These are phyloP conservation scores for Parazoanthus darwini DNA, from an alignment of 92 coral and sea anemone genomes.

Conservation along the genomic window DNA sequence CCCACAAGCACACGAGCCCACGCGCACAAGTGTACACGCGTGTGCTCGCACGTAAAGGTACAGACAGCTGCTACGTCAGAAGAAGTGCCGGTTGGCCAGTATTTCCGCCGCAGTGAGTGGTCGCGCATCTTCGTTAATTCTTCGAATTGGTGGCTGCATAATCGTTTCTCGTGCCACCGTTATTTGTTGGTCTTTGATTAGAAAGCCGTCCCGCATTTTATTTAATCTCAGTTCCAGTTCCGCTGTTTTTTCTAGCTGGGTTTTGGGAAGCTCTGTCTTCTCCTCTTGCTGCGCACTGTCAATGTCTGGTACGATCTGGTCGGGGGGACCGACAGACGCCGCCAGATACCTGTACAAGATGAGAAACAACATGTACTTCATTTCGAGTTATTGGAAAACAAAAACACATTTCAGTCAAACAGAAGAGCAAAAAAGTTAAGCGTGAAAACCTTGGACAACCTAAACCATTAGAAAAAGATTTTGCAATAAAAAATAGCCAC, in stretches of 20 bases:
- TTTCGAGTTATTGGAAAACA: background rate
- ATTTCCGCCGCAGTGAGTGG: conserved; percentile 92
- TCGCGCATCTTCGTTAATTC: conserved; percentile 88
- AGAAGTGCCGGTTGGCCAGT: conserved; percentile 86
- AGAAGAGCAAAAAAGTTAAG: background rate
- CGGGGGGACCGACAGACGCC: conserved; percentile 74
- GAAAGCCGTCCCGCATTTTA: conserved; percentile 77
- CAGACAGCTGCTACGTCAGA: conserved; percentile 31
- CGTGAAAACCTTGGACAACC: no score
- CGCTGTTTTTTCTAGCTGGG: conserved; percentile 51
- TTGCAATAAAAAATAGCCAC: no score
- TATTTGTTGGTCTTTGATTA: conserved; percentile 64
- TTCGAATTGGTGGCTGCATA: conserved; percentile 86
- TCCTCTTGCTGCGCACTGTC: conserved; percentile 51
- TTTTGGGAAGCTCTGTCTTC: conserved; percentile 42
- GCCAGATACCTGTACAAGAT: conserved; percentile 73
- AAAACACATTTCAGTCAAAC: background rate
- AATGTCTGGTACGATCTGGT: conserved; percentile 89
- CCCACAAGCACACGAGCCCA: background rate
- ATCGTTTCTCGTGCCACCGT: conserved; percentile 69
- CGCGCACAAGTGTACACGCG: background rate
- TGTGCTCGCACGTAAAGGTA: background rate
- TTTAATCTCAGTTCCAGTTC: conserved; percentile 80
- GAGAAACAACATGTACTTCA: background rate
- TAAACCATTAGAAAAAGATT: no score